Evolutionary conservation across 2,797 vertebrate species (phyloP), one percentile per base, ranked within the genome.

Genomic region (Phalanger gymnotis): DNA sequence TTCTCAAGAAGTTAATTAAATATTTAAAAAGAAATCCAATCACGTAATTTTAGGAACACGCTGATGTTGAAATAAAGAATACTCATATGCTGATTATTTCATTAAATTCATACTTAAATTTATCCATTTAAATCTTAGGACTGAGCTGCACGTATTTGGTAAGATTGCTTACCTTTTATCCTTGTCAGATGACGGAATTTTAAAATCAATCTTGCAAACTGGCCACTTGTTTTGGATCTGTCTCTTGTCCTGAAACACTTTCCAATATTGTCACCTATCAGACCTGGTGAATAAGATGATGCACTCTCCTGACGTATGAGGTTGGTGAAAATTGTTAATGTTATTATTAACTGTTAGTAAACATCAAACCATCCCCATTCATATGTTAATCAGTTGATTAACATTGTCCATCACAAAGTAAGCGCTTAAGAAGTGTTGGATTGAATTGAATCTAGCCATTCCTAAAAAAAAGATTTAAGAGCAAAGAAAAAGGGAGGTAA

Each of bases 1-100:
- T 97, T 97, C 97, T 95, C 97, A 96, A 94, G 96, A 97, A 98
- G 92, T 96, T 98, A 98, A 98, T 98, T 98, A 97, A 95, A 98
- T 97, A 95, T 96, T 98, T 97, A 97, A 97, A 98, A 97, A 91
- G 81, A 98, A 96, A 98, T 94, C 56, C 96, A 91, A 94, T 95
- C 94, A 92, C 52, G 95, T 97, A 96, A 92, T 94, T 97, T 98
- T 96, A 95, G 97, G 96, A 97, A 96, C 97, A 94, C 90, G 89
- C 96, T 98, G 52, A n/a, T 96, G 98, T 97, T 98, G 61, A 96
- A 98, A 96, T 61, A 16, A 91, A 97, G 56, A 95, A 54, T 96
- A 98, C 98, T 96, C 95, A 96, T 97, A 96, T 95, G 92, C 90
- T 96, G 97, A 96, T 95, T 97, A 96, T 58, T 94, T 98, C 54